Conservation (phyloP, 35 echinoderm and acorn worm species). For the Holothuria glaberrima region DNA sequence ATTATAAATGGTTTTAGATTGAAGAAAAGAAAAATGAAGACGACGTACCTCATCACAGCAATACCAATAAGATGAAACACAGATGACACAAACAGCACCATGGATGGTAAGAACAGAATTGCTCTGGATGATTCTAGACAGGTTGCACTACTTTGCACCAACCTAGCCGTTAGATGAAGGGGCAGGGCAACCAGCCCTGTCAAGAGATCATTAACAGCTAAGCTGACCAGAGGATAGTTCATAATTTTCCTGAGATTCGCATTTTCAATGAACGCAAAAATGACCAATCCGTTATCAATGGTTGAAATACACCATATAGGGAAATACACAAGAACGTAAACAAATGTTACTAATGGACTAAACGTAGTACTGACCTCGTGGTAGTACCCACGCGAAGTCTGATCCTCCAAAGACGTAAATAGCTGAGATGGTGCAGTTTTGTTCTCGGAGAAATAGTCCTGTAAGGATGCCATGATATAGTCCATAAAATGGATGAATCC, state of each 20-base stretch:
- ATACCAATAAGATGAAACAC: conserved; percentile 9
- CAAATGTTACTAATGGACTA: background rate
- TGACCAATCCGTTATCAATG: background rate
- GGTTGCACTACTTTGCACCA: background rate
- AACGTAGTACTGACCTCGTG: too few relatives aligned
- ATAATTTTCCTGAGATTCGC: conserved; percentile 8
- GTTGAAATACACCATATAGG: background rate
- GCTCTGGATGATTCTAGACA: conserved; percentile 3
- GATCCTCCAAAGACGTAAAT: too few relatives aligned
- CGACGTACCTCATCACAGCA: conserved; percentile 3
- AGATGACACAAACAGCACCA: conserved; percentile 19
- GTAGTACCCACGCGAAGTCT: too few relatives aligned
- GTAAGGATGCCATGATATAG: too few relatives aligned
- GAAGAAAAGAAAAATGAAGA: too few relatives aligned
- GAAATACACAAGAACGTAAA: background rate
- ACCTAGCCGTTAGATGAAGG: background rate
- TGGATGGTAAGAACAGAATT: conserved; percentile 5
- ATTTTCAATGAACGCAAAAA: conserved; percentile 20
- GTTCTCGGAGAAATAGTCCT: too few relatives aligned
- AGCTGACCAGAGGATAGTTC: conserved; percentile 33
- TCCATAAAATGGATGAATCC: too few relatives aligned
- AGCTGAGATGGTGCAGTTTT: too few relatives aligned
- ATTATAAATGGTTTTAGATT: too few relatives aligned
- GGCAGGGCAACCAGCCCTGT: conserved; percentile 9
- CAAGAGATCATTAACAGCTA: conserved; percentile 12